Conservation (phyloP, 2,888 invertebrate species). For the Himalopsyche kuldschensis region DNA sequence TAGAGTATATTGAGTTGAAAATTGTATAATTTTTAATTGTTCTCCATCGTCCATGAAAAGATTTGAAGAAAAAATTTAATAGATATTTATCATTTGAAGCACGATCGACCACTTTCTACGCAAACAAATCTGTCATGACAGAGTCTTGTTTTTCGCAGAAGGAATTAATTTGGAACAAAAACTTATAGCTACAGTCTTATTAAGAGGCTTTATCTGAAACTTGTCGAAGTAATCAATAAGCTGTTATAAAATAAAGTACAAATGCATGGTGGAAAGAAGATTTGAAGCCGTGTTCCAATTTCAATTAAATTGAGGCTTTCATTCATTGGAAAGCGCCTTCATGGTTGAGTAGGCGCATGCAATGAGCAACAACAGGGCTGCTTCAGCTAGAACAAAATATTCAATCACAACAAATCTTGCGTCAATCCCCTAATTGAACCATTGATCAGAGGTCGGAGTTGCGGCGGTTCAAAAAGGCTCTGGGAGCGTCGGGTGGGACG, state of each 20-base stretch:
- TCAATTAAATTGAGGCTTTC: constrained; percentile 22
- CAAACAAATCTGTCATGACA: no score
- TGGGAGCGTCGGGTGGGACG: neutral
- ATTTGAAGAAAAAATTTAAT: no score
- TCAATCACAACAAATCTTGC: constrained; percentile 33
- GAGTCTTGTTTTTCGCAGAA: no score
- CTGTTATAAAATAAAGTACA: neutral
- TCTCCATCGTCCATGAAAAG: no score
- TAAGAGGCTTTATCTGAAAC: neutral
- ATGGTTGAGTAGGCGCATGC: neutral
- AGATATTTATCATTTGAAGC: no score
- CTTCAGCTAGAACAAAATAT: constrained; percentile 30
- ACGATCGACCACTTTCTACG: no score
- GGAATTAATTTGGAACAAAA: no score
- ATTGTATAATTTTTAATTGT: no score
- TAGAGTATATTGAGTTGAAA: no score
- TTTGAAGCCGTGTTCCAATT: constrained; percentile 8
- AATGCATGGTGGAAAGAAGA: neutral
- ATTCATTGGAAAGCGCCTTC: neutral
- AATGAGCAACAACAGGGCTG: constrained; percentile 7
- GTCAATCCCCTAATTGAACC: constrained; percentile 35
- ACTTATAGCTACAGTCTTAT: no score
- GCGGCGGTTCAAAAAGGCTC: neutral
- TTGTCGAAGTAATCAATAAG: neutral
- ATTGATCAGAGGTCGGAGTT: constrained; percentile 26